These are phyloP conservation scores for Anagrus nilaparvatae DNA, from an alignment of 1,140 invertebrate species.

Conservation along the genomic window DNA sequence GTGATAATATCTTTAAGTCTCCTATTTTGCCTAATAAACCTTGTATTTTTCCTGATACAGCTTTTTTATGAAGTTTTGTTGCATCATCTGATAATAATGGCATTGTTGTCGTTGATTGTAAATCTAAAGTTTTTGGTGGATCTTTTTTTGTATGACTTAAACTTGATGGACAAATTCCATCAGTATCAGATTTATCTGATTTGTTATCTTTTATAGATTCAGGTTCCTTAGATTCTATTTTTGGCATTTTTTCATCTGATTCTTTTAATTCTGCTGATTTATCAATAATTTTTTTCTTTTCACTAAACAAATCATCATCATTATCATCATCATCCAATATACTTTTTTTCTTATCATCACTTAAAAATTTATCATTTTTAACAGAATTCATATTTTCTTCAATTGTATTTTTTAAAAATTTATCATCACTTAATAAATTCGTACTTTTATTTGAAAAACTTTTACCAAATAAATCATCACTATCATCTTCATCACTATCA, in stretches of 20 bases:
- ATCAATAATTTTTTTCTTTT: too few species aligned
- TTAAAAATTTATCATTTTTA: too few species aligned
- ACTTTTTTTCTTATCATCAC: too few species aligned
- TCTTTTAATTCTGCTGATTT: too few species aligned
- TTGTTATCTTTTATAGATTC: neutral
- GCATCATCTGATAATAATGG: conserved; percentile 16
- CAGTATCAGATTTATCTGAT: neutral
- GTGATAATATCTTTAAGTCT: conserved; percentile 36
- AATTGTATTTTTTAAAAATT: too few species aligned
- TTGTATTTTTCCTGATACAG: conserved; percentile 36
- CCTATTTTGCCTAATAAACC: conserved; percentile 36
- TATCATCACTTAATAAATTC: too few species aligned
- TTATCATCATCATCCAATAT: too few species aligned
- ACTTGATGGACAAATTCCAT: neutral
- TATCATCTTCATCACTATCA: conserved; percentile 17
- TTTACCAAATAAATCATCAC: conserved; percentile 17
- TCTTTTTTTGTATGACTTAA: conserved; percentile 18
- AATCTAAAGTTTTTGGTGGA: conserved; percentile 27
- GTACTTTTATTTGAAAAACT: conserved; percentile 4
- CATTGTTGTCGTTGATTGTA: neutral
- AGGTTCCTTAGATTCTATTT: neutral
- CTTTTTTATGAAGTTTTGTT: conserved; percentile 13
- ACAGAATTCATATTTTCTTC: too few species aligned
- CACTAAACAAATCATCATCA: too few species aligned
- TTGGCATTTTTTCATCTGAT: neutral